phyloP scores from a whole-genome alignment of 2,113 vertebrate genomes.

The Callospermophilus lateralis region DNA sequence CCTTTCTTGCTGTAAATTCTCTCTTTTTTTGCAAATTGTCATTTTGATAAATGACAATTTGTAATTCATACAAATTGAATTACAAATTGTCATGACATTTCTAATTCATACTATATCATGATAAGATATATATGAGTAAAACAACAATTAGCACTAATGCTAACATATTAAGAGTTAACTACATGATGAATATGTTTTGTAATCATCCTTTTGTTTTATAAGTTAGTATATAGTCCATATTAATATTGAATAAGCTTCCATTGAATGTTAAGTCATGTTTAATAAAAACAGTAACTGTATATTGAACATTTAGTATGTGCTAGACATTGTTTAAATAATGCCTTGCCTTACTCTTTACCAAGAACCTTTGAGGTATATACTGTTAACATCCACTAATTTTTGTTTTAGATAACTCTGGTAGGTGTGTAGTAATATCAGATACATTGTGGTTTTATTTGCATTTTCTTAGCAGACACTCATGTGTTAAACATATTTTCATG shows the following conservation, averaged over 20 bases:
- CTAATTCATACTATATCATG: background rate
- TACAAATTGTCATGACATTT: background rate
- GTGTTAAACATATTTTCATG: background rate
- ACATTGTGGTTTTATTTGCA: background rate
- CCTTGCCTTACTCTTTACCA: background rate
- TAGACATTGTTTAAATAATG: conserved; percentile 34
- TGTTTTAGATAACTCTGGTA: conserved; percentile 35
- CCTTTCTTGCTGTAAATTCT: conserved; percentile 7
- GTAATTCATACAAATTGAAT: too few species aligned
- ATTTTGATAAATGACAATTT: background rate
- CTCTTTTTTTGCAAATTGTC: background rate
- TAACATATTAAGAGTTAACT: conserved; percentile 17
- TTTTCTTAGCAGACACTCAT: background rate
- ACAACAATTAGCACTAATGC: background rate
- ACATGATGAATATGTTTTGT: conserved; percentile 13
- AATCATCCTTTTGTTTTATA: conserved; percentile 7
- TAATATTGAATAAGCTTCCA: background rate
- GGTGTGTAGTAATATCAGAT: background rate
- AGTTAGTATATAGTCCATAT: conserved; percentile 23
- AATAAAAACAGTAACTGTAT: conserved; percentile 12
- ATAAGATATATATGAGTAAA: conserved; percentile 3
- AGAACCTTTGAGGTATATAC: background rate
- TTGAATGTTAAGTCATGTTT: background rate
- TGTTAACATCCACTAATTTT: background rate
- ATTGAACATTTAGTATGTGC: background rate